Evolutionary conservation across 2,113 vertebrate species (phyloP), one percentile per base, ranked within the genome.

Genomic region (Myotis lucifugus): DNA sequence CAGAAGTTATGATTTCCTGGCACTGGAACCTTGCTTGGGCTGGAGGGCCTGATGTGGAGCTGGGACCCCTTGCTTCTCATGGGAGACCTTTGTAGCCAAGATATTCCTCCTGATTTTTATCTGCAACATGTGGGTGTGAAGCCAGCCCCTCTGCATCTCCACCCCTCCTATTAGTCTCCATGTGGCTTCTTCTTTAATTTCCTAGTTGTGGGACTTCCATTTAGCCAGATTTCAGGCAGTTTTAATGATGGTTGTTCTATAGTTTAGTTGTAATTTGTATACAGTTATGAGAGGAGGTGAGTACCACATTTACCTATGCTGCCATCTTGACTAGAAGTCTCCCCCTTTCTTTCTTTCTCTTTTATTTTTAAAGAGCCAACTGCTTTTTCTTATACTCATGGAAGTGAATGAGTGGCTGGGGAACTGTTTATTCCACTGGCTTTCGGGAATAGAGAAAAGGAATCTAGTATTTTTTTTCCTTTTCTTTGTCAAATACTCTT

Each of bases 281-380:
- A 46, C 29, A 29, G 42, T 48, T 27, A 9, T 76, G 73, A 42
- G 42, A 76, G 42, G 46, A 48, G 2, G 42, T 10, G 42, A 48
- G 27, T 76, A 76, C 42, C 14, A 9, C 29, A 32, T 76, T 48
- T 48, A 48, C 27, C 15, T 76, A 48, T 17, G 13, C 15, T 48
- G 42, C 42, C 73, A 32, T 76, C 7, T 2, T 48, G 27, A 29
- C 42, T 32, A 15, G 27, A 48, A 76, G 27, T 48, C 73, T 48
- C 25, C 27, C 17, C 23, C 46, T 92, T 92, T 85, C 56, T 82
- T 87, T 85, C 37, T 59, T 56, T 85, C n/a, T 85, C 40, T 91
- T 40, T 77, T 84, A 67, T 87, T 74, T 95, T 84, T 52, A 64
- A 96, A 85, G 74, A 94, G 29, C 42, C 66, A 52, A 56, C n/a